A percentile compares a stretch with the other conserved stretches of the same genome.
phyloP scores from a whole-genome alignment of 2,113 vertebrate genomes.

The Lycaon pictus region DNA sequence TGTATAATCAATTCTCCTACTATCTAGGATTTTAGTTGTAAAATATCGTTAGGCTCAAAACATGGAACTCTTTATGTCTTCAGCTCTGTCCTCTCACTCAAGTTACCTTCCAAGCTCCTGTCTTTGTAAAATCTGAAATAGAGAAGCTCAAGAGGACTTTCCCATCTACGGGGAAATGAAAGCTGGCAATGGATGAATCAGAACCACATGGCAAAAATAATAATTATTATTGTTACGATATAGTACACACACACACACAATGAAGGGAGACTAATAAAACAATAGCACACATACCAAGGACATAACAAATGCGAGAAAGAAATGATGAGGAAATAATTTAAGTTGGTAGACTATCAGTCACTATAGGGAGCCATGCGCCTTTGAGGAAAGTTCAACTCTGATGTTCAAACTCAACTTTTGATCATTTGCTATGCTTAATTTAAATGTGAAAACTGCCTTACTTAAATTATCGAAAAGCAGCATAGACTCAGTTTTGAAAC shows the following conservation, averaged over 20 bases:
- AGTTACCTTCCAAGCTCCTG: not conserved
- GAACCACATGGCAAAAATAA: not conserved
- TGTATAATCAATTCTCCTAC: not conserved
- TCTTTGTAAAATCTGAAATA: not conserved
- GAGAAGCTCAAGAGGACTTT: not conserved
- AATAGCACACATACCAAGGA: not conserved
- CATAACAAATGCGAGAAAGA: not conserved
- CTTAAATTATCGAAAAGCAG: not conserved
- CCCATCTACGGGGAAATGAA: not conserved
- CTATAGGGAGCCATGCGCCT: not conserved
- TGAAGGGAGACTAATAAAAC: not conserved
- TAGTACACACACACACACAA: not conserved
- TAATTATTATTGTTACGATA: not conserved
- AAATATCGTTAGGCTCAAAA: not conserved
- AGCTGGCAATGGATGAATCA: not conserved
- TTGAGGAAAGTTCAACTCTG: not conserved
- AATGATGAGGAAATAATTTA: not conserved
- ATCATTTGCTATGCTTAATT: not conserved
- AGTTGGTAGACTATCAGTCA: not conserved
- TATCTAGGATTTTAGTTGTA: not conserved
- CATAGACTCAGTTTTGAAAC: not conserved
- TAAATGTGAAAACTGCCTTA: not conserved
- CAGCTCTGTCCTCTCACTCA: not conserved
- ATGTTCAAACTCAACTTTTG: not conserved
- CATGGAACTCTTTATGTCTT: not conserved